Base-by-base conservation (phyloP, 2,888 invertebrate genomes). In the Pyrocoelia pectoralis region DNA sequence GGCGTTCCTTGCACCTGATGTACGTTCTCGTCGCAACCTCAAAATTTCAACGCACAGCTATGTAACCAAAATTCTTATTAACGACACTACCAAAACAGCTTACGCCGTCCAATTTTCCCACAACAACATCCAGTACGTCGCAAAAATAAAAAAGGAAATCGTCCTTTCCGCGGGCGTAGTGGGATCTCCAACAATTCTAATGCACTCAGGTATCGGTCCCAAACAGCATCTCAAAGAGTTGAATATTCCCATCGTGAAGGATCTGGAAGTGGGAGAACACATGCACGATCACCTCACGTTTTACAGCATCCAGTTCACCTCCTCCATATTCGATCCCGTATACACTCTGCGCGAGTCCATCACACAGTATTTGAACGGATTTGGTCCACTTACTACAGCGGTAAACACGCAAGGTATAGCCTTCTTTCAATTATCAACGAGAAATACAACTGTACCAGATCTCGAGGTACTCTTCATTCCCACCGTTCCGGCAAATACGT, bases 121-220 rank as follows among this genome's bases (percentile, higher is more conserved):
- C 76, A 78, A 81, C 15, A 83, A 83, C 1, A 82, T 77, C 51
- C 82, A 82, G 66, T 83, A 83, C 66, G 83, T 83, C 68, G 86
- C 88, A 46, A 79, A 83, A 69, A 90, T 89, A 1, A 85, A 81
- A 41, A 90, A 87, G 73, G 92, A 92, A 80, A 87, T 94, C 0
- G 90, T 94, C 59, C 68, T 94, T 33, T 87, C 89, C 40, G 91
- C 90, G 0, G 94, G 90, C 3, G 87, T 92, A 2, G 86, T 94
- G 28, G 90, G 91, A 79, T 86, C 91, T 4, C 92, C 94, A 0
- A 91, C 93, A 76, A 76, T 94, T 4, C 80, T 95, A 13, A 89
- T 93, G 89, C 78, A 94, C 12, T 93, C 93, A 1, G 94, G 94
- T 2, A 85, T 93, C 6, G 91, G 91, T 1, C 89, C 89, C 0